Evolutionary conservation across 1,140 invertebrate genomes (phyloP), one percentile per base, ranked within the genome.

Genomic region (Ceratitis capitata): DNA sequence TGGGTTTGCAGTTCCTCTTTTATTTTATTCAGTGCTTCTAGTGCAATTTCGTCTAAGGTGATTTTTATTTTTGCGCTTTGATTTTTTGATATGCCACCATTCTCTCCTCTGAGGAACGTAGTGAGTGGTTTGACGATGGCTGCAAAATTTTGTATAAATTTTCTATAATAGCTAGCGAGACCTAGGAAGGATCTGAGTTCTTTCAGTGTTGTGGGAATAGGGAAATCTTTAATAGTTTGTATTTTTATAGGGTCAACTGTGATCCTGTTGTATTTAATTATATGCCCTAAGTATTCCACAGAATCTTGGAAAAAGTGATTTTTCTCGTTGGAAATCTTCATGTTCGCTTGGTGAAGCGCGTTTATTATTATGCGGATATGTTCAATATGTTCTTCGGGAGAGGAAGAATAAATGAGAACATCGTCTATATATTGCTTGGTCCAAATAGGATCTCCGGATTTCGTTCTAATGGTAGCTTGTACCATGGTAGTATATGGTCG

Each of bases 1-100:
- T 91, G 90, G 5, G 87, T 91, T 53, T 35, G 32, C 0, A 83
- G 56, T 9, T 51, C 58, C 9, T 64, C 82, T 35, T 85, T 85
- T 49, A 84, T 16, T 83, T 83, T 85, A 19, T 85, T 83, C n/a
- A 87, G 83, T 14, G 86, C 84, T 23, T 61, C 39, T 16, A 87
- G n/a, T 26, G 82, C 58, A 85, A 39, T 42, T 85, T 82, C 12
- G 23, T 82, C 49, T 14, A 86, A 53, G 85, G n/a, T 29, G 86
- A 92, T 83, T 87, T 86, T 86, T 64, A 88, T 87, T 29, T 88
- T 85, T 82, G 23, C 23, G 6, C 19, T 45, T 45, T 45, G 5
- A 45, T 42, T 82, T 10, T 47, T 78, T 82, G 39, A 82, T 82
- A 82, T 47, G n/a, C 39, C 45, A 82, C 74, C 74, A 45, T 82